Base-by-base conservation (phyloP, 1,140 invertebrate species). In the Episyrphus balteatus region DNA sequence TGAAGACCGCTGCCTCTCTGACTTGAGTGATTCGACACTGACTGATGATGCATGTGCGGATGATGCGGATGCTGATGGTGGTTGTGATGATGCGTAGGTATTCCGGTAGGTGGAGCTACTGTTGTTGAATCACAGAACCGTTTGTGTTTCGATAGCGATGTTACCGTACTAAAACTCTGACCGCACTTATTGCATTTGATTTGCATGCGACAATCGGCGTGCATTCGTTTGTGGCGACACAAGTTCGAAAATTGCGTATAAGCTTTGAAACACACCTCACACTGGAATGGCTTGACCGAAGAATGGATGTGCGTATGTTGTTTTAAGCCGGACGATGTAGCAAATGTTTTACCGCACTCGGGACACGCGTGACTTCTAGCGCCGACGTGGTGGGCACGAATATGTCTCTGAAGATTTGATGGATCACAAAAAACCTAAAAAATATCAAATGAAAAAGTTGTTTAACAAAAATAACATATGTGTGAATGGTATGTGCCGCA, bases 161-260 rank as follows among this genome's bases (percentile, higher is more conserved):
- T 90, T 11, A 84, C 79, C 0, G 91, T 92, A 32, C 82, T 86
- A 72, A 96, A 97, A 14, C 85, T 83, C 61, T 95, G 88, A 9
- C 83, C 82, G 66, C 93, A 98, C 76, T 93, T 92, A 54, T 77
- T 79, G 71, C 93, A 97, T 72, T 92, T 90, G 52, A 90, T 87
- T 65, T 88, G 79, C 70, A 83, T 83, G 55, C 88, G 82, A 62
- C 89, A 91, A 59, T 88, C 85, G 13, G 84, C 84, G 72, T 99
- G 97, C 91, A 98, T 98, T 51, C 96, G 88, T 65, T 96, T 98
- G 73, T 99, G 97, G 15, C 97, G 84, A 66, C 97, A 99, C 55
- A 99, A 75, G 69, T 99, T 99, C 12, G 95, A 98, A 70, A 99
- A 99, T 73, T 99, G 97, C 0, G 97, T 99, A 74, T 99, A 99